Evolutionary conservation across 2,888 invertebrate genomes (phyloP).

Genomic region (Allolobophora icterica): DNA sequence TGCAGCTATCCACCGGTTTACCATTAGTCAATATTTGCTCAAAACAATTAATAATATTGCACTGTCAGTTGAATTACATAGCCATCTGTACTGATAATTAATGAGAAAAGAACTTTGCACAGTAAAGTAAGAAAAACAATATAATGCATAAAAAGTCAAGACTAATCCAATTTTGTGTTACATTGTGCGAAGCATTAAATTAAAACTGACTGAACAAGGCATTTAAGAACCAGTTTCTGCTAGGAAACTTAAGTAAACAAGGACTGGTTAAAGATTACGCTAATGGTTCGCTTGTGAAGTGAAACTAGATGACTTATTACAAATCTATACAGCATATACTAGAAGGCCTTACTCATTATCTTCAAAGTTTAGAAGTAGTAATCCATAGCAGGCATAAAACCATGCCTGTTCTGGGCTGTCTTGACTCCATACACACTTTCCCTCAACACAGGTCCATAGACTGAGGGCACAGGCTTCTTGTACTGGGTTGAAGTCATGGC

Average conservation of each 20-base stretch:
- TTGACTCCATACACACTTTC: constrained; percentile 60
- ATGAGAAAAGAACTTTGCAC: not conserved
- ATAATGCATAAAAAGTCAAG: not conserved
- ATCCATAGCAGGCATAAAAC: constrained; percentile 62
- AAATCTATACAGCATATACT: constrained; percentile 17
- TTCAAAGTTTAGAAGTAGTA: constrained; percentile 55
- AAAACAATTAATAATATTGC: not conserved
- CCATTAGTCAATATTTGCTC: not conserved
- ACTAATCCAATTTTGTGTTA: not conserved
- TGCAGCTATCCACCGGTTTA: not conserved
- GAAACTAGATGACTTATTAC: not conserved
- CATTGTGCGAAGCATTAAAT: not conserved
- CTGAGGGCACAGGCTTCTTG: constrained; percentile 60
- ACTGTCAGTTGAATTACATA: not conserved
- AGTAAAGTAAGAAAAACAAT: not conserved
- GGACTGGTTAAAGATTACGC: not conserved
- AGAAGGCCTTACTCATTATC: not conserved
- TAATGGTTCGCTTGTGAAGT: not conserved
- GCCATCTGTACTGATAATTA: not conserved
- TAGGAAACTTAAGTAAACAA: not conserved
- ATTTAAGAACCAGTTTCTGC: not conserved
- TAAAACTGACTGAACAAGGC: not conserved
- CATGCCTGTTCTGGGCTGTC: constrained; percentile 61
- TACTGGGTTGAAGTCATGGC: constrained; percentile 63
- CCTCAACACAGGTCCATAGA: constrained; percentile 62